phyloP scores from a whole-genome alignment of 2,888 invertebrate genomes.

The Ectropis crepuscularia region DNA sequence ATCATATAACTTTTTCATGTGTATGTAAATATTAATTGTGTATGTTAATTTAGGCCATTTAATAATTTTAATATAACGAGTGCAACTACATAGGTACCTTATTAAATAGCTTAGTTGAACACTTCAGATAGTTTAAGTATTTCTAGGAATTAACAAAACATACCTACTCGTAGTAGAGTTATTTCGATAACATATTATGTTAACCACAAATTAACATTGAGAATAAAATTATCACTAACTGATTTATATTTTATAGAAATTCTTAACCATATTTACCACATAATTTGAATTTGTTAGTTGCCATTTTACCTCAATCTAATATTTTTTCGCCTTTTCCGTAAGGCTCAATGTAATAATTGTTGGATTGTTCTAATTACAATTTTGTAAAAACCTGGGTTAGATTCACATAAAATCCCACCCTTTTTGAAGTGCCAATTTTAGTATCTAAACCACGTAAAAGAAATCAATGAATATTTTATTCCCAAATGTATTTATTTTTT shows the following conservation, averaged over 20 bases:
- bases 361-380: not conserved
- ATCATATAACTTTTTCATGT: not conserved
- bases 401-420: conserved; percentile 23
- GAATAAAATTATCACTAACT: too few relatives aligned
- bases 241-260: too few relatives aligned
- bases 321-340: conserved; percentile 33
- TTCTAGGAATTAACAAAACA: too few relatives aligned
- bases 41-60: conserved; percentile 1
- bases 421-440: conserved; percentile 37
- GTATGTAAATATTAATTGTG: conserved; percentile 3
- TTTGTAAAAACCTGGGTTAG: not conserved
- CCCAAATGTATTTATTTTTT: too few relatives aligned
- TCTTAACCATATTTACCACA: conserved; percentile 2
- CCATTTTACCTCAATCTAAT: conserved; percentile 38
- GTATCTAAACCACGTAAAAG: not conserved
- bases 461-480: too few relatives aligned
- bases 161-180: too few relatives aligned
- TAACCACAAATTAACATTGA: conserved; percentile 4
- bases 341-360: not conserved
- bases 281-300: conserved; percentile 19
- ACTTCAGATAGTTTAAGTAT: not conserved
- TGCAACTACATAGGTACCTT: not conserved
- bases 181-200: not conserved
- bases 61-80: not conserved
- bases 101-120: not conserved